phyloP scores from a whole-genome alignment of 2,888 invertebrate genomes.

The Anoplius nigerrimus region DNA sequence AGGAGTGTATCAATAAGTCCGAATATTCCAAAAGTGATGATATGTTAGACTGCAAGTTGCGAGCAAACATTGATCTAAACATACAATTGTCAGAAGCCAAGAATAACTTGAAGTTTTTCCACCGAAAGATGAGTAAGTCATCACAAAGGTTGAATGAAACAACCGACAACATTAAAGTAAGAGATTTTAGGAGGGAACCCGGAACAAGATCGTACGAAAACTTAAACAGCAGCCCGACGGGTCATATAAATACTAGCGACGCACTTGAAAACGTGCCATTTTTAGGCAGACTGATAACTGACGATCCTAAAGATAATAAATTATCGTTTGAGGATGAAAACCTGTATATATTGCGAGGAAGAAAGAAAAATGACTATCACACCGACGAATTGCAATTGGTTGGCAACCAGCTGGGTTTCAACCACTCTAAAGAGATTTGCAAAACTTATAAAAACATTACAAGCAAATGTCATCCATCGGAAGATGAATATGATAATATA shows the following conservation, averaged over 20 bases:
- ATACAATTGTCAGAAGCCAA: constrained; percentile 62
- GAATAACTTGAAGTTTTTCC: constrained; percentile 63
- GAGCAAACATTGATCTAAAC: constrained; percentile 49
- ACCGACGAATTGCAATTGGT: constrained; percentile 72
- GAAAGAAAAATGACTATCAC: constrained; percentile 70
- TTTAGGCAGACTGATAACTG: constrained; percentile 32
- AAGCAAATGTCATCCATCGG: constrained; percentile 56
- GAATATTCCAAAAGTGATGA: constrained; percentile 70
- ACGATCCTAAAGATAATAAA: constrained; percentile 45
- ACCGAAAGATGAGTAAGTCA: constrained; percentile 69
- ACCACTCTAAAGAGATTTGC: constrained; percentile 66
- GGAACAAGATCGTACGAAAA: constrained; percentile 70
- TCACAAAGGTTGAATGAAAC: constrained; percentile 69
- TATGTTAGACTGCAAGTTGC: constrained; percentile 58
- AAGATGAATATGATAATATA: constrained; percentile 71
- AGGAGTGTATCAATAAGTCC: constrained; percentile 60
- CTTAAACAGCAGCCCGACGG: constrained; percentile 57
- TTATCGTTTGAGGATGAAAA: constrained; percentile 56
- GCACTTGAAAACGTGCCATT: constrained; percentile 38
- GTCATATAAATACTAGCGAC: constrained; percentile 69
- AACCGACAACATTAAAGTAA: constrained; percentile 59
- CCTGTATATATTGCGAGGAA: constrained; percentile 64
- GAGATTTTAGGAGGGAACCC: constrained; percentile 63
- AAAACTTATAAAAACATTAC: constrained; percentile 65
- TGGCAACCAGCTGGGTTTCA: constrained; percentile 69